A percentile compares a stretch with the other conserved stretches of the same genome.
phyloP scores from a whole-genome alignment of 2,113 vertebrate species.

The Myiozetetes cayanensis region DNA sequence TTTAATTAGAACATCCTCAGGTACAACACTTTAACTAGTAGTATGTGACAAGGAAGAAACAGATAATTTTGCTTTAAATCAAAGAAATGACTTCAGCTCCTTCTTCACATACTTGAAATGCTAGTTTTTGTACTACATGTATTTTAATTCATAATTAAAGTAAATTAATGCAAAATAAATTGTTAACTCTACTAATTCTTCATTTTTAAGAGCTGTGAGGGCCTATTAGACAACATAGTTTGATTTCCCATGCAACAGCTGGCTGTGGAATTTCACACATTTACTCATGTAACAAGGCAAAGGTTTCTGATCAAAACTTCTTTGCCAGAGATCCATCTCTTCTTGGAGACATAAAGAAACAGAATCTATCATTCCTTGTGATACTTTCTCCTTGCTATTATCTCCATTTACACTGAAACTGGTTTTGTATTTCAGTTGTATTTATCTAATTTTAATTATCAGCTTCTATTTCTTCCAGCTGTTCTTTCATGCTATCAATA shows the following conservation, averaged over 20 bases:
- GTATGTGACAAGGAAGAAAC: background rate
- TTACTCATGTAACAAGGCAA: background rate
- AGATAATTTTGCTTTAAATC: background rate
- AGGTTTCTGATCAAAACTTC: background rate
- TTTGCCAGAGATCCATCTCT: background rate
- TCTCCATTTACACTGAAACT: background rate
- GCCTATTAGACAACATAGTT: fast-evolving
- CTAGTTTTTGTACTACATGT: background rate
- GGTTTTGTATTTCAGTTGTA: background rate
- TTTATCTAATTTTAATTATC: background rate
- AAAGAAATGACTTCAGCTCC: background rate
- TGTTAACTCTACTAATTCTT: background rate
- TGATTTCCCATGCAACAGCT: background rate
- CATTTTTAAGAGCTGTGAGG: background rate
- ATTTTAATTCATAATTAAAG: background rate
- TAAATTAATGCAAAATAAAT: background rate
- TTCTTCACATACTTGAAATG: background rate
- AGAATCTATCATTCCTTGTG: background rate
- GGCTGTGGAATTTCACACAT: background rate
- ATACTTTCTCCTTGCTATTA: background rate
- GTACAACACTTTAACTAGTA: background rate
- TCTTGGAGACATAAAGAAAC: background rate
- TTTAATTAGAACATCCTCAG: background rate
- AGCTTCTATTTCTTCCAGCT: background rate
- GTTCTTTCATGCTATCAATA: background rate